Conservation (phyloP, 1,140 invertebrate species). For the Pseudomyrmex cubaensis region DNA sequence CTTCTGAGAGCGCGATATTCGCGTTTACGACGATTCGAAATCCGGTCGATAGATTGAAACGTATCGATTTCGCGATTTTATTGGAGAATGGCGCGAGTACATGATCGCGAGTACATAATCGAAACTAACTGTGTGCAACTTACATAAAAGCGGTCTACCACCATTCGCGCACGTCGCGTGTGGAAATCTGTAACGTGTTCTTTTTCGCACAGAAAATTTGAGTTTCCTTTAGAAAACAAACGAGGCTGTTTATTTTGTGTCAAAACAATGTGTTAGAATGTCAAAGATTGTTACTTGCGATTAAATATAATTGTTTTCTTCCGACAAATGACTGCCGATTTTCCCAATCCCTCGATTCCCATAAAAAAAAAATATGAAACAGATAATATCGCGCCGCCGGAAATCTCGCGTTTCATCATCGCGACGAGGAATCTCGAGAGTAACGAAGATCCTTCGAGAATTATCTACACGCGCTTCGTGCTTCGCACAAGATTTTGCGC, state of each 20-base stretch:
- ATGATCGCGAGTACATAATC: not conserved
- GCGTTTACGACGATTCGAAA: conserved; percentile 20
- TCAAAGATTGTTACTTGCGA: conserved; percentile 8
- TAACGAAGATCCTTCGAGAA: conserved; percentile 15
- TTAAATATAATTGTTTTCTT: conserved; percentile 17
- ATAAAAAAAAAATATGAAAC: conserved; percentile 15
- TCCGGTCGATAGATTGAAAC: conserved; percentile 33
- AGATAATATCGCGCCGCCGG: conserved; percentile 44
- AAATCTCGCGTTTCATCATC: conserved; percentile 55
- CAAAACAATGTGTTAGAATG: not conserved
- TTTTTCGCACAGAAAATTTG: too few species aligned
- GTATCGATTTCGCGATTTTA: conserved; percentile 11
- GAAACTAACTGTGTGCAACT: conserved; percentile 5
- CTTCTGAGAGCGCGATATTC: conserved; percentile 14
- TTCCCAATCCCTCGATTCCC: conserved; percentile 39
- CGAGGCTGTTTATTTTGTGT: not conserved
- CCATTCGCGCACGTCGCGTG: too few species aligned
- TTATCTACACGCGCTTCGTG: not conserved
- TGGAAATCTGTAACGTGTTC: too few species aligned
- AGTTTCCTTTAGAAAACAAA: too few species aligned
- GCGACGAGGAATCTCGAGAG: conserved; percentile 38
- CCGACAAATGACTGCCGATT: conserved; percentile 19
- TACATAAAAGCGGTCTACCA: too few species aligned
- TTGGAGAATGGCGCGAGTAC: not conserved
- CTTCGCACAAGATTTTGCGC: conserved; percentile 16